Conservation (phyloP, 2,113 vertebrate species). For the Gymnogyps californianus region DNA sequence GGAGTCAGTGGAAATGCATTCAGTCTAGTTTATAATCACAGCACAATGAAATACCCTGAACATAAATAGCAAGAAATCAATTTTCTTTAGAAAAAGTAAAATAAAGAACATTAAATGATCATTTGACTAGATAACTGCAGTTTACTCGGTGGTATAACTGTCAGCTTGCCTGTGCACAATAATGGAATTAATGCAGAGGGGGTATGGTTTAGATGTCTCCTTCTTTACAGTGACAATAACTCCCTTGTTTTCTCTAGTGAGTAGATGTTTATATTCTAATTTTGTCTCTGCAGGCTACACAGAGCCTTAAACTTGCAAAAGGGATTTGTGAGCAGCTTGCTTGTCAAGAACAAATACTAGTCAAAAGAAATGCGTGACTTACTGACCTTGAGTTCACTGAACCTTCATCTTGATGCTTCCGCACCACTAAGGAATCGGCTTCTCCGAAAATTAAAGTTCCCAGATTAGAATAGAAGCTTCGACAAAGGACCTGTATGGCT, state of each 20-base stretch:
- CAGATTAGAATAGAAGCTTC: conserved; percentile 1
- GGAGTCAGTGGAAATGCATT: conserved; percentile 32
- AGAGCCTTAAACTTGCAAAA: conserved; percentile 60
- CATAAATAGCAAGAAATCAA: conserved; percentile 70
- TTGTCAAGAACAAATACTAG: conserved; percentile 58
- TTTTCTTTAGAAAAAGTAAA: conserved; percentile 67
- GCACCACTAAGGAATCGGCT: neutral
- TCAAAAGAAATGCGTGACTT: conserved; percentile 45
- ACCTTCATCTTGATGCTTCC: conserved; percentile 38
- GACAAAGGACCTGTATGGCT: neutral
- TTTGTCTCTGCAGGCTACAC: conserved; percentile 64
- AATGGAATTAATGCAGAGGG: conserved; percentile 59
- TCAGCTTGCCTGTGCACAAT: conserved; percentile 48
- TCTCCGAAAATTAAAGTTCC: conserved; percentile 17
- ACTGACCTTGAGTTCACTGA: conserved; percentile 49
- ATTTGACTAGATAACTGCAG: conserved; percentile 69
- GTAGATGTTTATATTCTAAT: conserved; percentile 68
- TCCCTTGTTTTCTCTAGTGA: conserved; percentile 66
- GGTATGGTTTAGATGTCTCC: conserved; percentile 55
- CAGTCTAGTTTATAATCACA: conserved; percentile 64
- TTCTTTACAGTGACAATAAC: conserved; percentile 67
- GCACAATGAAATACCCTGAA: conserved; percentile 56
- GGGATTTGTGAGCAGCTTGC: conserved; percentile 56
- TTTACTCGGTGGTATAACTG: conserved; percentile 57
- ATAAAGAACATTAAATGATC: conserved; percentile 70